phyloP scores from a whole-genome alignment of 2,888 invertebrate species.

The Eupithecia tripunctaria region DNA sequence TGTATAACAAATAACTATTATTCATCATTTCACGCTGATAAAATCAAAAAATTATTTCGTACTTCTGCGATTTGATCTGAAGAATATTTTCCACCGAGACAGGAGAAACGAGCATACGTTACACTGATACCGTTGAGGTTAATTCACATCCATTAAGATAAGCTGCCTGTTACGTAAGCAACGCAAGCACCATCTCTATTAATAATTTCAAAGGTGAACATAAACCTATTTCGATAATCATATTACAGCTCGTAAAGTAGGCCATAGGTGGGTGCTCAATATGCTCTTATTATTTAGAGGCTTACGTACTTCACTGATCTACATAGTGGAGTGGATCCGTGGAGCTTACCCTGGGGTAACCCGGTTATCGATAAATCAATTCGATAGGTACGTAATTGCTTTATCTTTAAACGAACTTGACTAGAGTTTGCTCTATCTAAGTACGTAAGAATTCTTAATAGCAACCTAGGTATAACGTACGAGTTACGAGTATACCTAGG shows the following conservation, averaged over 20 bases:
- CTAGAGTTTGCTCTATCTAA: not conserved
- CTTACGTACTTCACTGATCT: constrained; percentile 9
- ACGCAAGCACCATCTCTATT: constrained; percentile 18
- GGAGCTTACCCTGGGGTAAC: constrained; percentile 8
- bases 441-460: not conserved
- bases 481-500: too few species aligned
- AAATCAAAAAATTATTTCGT: not conserved
- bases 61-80: not conserved
- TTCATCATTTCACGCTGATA: not conserved
- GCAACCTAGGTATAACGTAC: too few species aligned
- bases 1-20: too few species aligned
- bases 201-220: constrained; percentile 23
- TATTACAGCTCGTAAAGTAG: constrained; percentile 12
- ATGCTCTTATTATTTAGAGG: not conserved
- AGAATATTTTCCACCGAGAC: not conserved
- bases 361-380: constrained; percentile 9
- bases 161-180: not conserved
- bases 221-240: constrained; percentile 15
- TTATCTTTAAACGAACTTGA: not conserved
- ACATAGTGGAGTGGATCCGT: constrained; percentile 4
- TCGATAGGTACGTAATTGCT: not conserved
- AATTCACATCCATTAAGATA: constrained; percentile 4
- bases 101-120: not conserved
- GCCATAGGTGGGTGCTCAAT: constrained; percentile 7
- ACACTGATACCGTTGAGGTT: not conserved